Percentiles rank a stretch among this genome's conserved stretches.
Evolutionary conservation across 2,888 invertebrate species (phyloP).

Genomic region (Leptinotarsa peninsularis): DNA sequence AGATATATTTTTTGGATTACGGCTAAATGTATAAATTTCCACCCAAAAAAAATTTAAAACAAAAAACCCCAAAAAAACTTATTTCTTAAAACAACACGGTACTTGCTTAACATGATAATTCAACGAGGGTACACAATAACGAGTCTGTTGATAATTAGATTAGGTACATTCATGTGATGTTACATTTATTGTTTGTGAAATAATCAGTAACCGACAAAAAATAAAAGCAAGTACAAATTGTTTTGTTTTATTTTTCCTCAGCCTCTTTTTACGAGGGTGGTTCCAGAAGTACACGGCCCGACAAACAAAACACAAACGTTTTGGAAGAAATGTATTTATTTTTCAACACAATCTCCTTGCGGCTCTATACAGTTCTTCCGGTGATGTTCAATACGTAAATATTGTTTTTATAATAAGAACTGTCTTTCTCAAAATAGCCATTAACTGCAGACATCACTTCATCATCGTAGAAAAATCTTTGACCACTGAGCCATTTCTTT

Average conservation of each 20-base stretch:
- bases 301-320: background rate
- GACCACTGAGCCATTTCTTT: too few species aligned
- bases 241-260: constrained; percentile 3
- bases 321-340: background rate
- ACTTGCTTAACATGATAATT: constrained; percentile 44
- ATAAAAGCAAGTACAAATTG: constrained; percentile 38
- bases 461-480: too few species aligned
- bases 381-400: too few species aligned
- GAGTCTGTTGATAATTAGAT: constrained; percentile 38
- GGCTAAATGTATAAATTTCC: constrained; percentile 42
- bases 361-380: too few species aligned
- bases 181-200: constrained; percentile 47
- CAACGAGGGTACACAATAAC: constrained; percentile 36
- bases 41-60: constrained; percentile 33
- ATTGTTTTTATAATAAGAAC: too few species aligned
- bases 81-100: constrained; percentile 37
- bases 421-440: too few species aligned
- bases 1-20: constrained; percentile 37
- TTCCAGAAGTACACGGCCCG: background rate
- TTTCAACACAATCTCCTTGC: too few species aligned
- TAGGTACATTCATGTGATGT: constrained; percentile 49
- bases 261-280: background rate
- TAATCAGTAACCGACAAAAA: constrained; percentile 35
- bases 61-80: constrained; percentile 30
- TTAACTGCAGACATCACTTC: too few species aligned